These are phyloP conservation scores for Chitala chitala DNA, from an alignment of 2,113 vertebrate species.

Conservation along the genomic window DNA sequence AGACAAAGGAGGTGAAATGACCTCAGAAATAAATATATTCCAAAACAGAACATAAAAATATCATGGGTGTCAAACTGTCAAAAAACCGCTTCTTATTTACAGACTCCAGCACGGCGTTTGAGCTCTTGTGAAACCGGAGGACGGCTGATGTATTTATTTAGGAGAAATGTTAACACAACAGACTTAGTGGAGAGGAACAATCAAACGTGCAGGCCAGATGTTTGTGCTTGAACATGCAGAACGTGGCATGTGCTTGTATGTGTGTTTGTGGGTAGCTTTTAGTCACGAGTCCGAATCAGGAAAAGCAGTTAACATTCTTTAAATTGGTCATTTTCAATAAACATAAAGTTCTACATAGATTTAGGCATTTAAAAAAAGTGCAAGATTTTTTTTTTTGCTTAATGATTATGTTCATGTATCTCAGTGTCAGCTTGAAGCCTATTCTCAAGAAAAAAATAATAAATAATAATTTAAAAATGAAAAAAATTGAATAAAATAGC, in stretches of 20 bases:
- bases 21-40: constrained; percentile 15
- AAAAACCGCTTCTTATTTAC: constrained; percentile 9
- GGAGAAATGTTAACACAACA: neutral
- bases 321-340: too few species aligned
- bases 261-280: neutral
- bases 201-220: constrained; percentile 7
- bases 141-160: neutral
- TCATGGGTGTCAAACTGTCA: neutral
- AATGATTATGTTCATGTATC: too few species aligned
- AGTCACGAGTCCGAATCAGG: too few species aligned
- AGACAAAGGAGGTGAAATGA: neutral
- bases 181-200: neutral
- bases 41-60: neutral
- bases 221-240: neutral
- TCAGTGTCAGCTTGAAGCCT: too few species aligned
- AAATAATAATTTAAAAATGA: neutral
- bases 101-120: neutral
- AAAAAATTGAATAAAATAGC: neutral
- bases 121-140: constrained; percentile 8
- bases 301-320: too few species aligned
- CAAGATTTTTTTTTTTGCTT: too few species aligned
- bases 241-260: neutral
- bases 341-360: too few species aligned
- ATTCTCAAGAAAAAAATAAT: too few species aligned
- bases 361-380: too few species aligned